A percentile compares a stretch with the other conserved stretches of the same genome.
phyloP scores from a whole-genome alignment of 1,140 invertebrate species.

The Triops cancriformis region DNA sequence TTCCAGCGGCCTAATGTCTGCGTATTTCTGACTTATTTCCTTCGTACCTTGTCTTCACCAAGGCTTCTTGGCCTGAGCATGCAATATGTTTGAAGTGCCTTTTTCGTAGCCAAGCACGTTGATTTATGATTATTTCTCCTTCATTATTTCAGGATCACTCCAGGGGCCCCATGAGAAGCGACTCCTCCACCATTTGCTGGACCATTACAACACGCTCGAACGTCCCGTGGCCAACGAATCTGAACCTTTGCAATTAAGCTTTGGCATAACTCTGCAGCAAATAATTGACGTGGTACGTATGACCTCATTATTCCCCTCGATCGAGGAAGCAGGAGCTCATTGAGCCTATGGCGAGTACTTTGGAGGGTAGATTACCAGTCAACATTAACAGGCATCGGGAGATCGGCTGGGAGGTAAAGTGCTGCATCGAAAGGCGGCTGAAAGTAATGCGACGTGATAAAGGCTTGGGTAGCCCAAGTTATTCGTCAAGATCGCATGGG shows the following conservation, averaged over 20 bases:
- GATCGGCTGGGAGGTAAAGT: background rate
- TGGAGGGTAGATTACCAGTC: background rate
- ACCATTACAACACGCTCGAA: slow-evolving; percentile 93
- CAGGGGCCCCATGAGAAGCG: slow-evolving; percentile 87
- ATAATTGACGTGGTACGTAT: slow-evolving; percentile 98
- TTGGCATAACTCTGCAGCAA: slow-evolving; percentile 97
- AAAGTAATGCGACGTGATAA: background rate
- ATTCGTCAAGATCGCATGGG: background rate
- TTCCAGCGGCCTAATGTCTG: no score
- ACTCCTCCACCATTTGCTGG: slow-evolving; percentile 83
- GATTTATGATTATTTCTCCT: slow-evolving; percentile 21
- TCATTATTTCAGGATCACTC: slow-evolving; percentile 54
- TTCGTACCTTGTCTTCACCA: background rate
- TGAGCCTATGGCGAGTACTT: background rate
- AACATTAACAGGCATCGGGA: background rate
- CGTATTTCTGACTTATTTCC: background rate
- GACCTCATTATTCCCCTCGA: slow-evolving; percentile 14
- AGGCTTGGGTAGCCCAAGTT: background rate
- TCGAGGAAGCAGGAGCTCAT: slow-evolving; percentile 7
- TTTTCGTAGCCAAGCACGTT: background rate
- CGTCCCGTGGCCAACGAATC: slow-evolving; percentile 94
- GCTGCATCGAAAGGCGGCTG: background rate
- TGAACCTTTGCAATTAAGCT: slow-evolving; percentile 87
- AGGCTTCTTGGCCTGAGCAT: background rate
- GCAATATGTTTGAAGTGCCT: background rate